These are phyloP conservation scores for Episyrphus balteatus DNA, from an alignment of 1,140 invertebrate genomes.

Conservation along the genomic window DNA sequence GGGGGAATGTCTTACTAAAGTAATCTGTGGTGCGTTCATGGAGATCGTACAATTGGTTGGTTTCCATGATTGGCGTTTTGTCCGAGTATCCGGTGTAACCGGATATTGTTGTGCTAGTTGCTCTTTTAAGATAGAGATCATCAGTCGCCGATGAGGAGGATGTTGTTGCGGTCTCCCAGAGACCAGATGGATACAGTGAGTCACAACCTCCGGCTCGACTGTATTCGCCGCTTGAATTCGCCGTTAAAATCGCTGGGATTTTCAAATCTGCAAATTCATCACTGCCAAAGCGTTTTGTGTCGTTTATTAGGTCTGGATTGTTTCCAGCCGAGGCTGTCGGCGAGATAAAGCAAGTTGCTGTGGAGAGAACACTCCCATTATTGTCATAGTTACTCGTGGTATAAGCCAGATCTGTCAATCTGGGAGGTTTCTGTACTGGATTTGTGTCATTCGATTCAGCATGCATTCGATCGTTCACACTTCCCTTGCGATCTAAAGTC, in stretches of 20 bases:
- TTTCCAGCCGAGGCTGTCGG: slow-evolving; percentile 58
- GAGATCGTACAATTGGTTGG: slow-evolving; percentile 28
- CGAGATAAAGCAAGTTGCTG: slow-evolving; percentile 50
- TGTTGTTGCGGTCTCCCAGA: slow-evolving; percentile 44
- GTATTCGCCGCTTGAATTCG: slow-evolving; percentile 49
- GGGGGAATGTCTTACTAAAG: slow-evolving; percentile 44
- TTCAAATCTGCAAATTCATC: slow-evolving; percentile 35
- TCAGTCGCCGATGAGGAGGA: slow-evolving; percentile 34
- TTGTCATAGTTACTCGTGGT: slow-evolving; percentile 49
- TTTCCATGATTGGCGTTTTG: slow-evolving; percentile 60
- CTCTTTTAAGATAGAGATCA: slow-evolving; percentile 40
- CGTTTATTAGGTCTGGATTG: slow-evolving; percentile 73
- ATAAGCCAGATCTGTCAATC: slow-evolving; percentile 51
- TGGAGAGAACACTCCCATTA: slow-evolving; percentile 47
- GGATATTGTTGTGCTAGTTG: slow-evolving; percentile 39
- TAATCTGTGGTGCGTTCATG: slow-evolving; percentile 36
- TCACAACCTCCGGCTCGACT: slow-evolving; percentile 51
- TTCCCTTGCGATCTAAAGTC: slow-evolving; percentile 26
- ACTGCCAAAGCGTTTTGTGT: slow-evolving; percentile 51
- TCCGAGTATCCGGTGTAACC: slow-evolving; percentile 44
- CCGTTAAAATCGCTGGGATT: slow-evolving; percentile 11
- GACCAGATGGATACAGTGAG: slow-evolving; percentile 56
- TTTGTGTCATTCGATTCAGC: slow-evolving; percentile 46
- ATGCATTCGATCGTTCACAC: slow-evolving; percentile 3
- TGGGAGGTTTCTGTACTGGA: slow-evolving; percentile 55